Evolutionary conservation across 2,888 invertebrate species (phyloP).

Genomic region (Lycaena phlaeas): DNA sequence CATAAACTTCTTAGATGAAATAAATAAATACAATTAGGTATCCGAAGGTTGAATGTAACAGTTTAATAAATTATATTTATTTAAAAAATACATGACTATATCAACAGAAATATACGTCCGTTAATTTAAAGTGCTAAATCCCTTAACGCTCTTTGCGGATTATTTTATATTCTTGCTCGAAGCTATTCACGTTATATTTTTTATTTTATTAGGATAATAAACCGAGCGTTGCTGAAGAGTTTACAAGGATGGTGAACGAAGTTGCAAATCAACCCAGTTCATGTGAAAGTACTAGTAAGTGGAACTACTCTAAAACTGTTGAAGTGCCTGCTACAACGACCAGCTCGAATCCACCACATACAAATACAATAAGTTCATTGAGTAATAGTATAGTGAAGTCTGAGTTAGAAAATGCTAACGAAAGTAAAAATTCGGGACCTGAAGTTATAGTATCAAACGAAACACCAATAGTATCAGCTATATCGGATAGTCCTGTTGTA

Average conservation of each 20-base stretch:
- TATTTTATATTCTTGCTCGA: no score
- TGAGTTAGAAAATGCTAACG: slow-evolving; percentile 56
- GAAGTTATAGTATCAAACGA: slow-evolving; percentile 52
- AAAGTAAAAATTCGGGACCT: slow-evolving; percentile 51
- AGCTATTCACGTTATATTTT: no score
- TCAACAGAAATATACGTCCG: no score
- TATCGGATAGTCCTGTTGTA: slow-evolving; percentile 78
- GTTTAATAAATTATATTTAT: no score
- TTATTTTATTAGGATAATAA: slow-evolving; percentile 41
- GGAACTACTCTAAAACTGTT: slow-evolving; percentile 39
- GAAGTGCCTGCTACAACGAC: slow-evolving; percentile 39
- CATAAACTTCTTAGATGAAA: no score
- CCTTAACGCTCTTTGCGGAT: no score
- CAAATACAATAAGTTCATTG: slow-evolving; percentile 53
- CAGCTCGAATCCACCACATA: slow-evolving; percentile 44
- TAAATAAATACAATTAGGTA: no score
- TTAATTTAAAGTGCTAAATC: no score
- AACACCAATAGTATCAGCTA: slow-evolving; percentile 80
- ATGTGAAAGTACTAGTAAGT: slow-evolving; percentile 39
- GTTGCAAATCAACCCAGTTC: slow-evolving; percentile 47
- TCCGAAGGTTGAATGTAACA: no score
- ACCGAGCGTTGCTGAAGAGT: slow-evolving; percentile 58
- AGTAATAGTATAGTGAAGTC: slow-evolving; percentile 63
- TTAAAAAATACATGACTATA: no score
- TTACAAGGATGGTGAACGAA: slow-evolving; percentile 61